Percentiles rank a stretch among this genome's conserved stretches.
Conservation (phyloP, 2,888 invertebrate genomes). For the Empis livida region DNA sequence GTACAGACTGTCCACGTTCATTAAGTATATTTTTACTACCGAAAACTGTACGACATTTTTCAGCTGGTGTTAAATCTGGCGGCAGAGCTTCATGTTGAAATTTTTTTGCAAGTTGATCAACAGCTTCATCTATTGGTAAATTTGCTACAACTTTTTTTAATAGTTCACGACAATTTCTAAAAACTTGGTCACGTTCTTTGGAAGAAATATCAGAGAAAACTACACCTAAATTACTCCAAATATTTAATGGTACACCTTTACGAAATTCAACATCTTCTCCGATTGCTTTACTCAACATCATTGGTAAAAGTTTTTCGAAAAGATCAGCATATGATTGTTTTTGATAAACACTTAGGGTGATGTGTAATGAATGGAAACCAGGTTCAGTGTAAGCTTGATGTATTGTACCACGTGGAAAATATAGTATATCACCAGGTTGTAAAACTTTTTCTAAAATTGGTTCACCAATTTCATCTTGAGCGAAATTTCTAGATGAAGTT, state of each 20-base stretch:
- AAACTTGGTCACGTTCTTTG: constrained; percentile 39
- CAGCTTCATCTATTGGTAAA: constrained; percentile 57
- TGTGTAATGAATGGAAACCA: constrained; percentile 79
- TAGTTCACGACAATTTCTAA: constrained; percentile 40
- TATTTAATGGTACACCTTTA: constrained; percentile 66
- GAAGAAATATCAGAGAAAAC: constrained; percentile 44
- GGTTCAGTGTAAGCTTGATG: constrained; percentile 73
- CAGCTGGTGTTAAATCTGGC: constrained; percentile 55
- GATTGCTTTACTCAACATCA: constrained; percentile 60
- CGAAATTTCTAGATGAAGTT: constrained; percentile 68
- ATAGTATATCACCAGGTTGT: constrained; percentile 79
- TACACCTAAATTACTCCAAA: constrained; percentile 60
- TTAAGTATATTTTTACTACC: constrained; percentile 58
- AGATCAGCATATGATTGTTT: constrained; percentile 83
- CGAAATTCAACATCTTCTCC: constrained; percentile 57
- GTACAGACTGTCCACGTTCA: constrained; percentile 38
- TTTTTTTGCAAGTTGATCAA: constrained; percentile 74
- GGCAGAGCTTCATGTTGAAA: constrained; percentile 82
- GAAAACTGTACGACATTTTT: constrained; percentile 55
- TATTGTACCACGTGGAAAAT: constrained; percentile 82
- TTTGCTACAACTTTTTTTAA: constrained; percentile 46
- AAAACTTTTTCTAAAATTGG: constrained; percentile 69
- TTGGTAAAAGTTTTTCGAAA: constrained; percentile 64
- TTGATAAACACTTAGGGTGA: constrained; percentile 88
- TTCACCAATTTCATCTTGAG: constrained; percentile 57